Percentiles rank a stretch among this genome's conserved stretches.
Conservation (phyloP, 2,113 vertebrate species). For the Apistogramma diplotaenia region DNA sequence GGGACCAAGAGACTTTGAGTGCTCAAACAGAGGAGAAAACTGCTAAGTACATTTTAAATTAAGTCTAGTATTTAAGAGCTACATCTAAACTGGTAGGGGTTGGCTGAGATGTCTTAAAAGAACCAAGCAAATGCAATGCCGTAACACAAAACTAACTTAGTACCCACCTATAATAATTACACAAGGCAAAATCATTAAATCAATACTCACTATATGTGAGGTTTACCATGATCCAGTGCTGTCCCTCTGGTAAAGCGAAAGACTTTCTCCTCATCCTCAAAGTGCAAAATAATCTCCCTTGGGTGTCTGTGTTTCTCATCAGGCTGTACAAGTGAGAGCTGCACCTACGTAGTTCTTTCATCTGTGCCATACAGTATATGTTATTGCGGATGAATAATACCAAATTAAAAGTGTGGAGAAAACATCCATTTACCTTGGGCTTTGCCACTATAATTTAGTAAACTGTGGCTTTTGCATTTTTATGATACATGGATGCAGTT, state of each 20-base stretch:
- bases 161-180: neutral
- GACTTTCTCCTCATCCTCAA: neutral
- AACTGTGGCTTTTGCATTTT: neutral
- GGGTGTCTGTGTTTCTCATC: neutral
- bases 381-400: neutral
- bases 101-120: too few species aligned
- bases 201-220: neutral
- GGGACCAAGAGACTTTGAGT: too few species aligned
- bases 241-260: neutral
- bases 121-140: neutral
- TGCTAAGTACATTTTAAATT: too few species aligned
- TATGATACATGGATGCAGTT: neutral
- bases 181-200: neutral
- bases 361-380: neutral
- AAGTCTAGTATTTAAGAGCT: too few species aligned
- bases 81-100: too few species aligned
- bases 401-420: neutral
- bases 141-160: neutral
- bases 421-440: neutral
- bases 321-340: neutral
- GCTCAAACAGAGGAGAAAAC: too few species aligned
- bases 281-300: neutral
- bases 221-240: neutral
- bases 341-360: neutral
- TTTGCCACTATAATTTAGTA: neutral